phyloP scores from a whole-genome alignment of 2,113 vertebrate species.

The Mobula birostris region DNA sequence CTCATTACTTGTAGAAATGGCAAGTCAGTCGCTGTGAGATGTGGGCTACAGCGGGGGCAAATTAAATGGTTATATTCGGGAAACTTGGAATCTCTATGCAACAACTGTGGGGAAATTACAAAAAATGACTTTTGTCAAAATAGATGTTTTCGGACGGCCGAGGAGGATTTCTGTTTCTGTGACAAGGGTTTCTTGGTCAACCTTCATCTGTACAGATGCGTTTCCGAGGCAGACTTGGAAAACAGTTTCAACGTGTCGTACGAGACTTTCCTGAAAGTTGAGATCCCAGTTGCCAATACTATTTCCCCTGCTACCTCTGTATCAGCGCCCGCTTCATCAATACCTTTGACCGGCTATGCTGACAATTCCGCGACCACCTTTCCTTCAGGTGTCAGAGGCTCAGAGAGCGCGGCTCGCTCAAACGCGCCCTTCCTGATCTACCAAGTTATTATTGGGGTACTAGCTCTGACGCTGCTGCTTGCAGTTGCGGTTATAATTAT shows the following conservation, averaged over 20 bases:
- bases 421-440: constrained; percentile 42
- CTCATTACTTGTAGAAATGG: background rate
- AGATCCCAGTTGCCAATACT: background rate
- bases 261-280: background rate
- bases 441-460: constrained; percentile 46
- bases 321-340: background rate
- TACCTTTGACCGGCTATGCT: background rate
- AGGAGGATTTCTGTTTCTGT: background rate
- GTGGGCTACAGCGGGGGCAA: background rate
- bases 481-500: constrained; percentile 45
- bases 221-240: background rate
- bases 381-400: too few relatives aligned
- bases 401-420: background rate
- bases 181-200: background rate
- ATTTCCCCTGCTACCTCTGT: too few relatives aligned
- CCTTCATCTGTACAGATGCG: background rate
- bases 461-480: constrained; percentile 46
- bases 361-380: accelerated
- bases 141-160: background rate
- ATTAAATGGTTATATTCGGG: background rate
- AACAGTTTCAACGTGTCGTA: background rate
- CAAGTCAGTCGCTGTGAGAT: background rate
- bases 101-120: background rate
- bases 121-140: background rate
- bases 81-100: background rate